Conservation (phyloP, 37 sponge, comb jelly and placozoan species). For the Aphrocallistes beatrix region DNA sequence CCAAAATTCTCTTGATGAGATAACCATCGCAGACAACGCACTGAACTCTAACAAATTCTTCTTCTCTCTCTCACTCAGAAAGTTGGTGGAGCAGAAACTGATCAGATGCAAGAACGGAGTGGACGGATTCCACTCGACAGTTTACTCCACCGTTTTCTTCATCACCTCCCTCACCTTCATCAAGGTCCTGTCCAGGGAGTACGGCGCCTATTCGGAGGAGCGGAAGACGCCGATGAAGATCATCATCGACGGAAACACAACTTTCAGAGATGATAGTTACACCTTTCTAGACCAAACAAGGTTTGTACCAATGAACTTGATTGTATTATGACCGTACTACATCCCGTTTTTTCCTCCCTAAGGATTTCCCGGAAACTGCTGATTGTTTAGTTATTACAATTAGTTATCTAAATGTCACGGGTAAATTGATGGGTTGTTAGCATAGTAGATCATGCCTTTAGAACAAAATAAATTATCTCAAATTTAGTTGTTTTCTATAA, state of each 20-base stretch:
- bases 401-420: no score
- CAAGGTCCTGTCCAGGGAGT: background rate
- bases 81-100: background rate
- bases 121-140: background rate
- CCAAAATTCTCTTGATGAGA: background rate
- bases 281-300: background rate
- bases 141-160: conserved; percentile 6
- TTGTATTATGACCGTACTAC: no score
- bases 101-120: background rate
- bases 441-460: no score
- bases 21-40: background rate
- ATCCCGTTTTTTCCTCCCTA: no score
- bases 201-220: background rate
- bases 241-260: background rate
- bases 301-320: no score
- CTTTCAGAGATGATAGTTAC: background rate
- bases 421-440: no score
- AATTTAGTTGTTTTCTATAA: no score
- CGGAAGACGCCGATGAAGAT: background rate
- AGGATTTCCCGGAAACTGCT: no score
- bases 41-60: background rate
- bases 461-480: no score
- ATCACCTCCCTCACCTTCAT: background rate
- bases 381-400: no score
- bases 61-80: background rate